Base-by-base conservation (phyloP, 1,140 invertebrate species). In the Dendroctonus valens region DNA sequence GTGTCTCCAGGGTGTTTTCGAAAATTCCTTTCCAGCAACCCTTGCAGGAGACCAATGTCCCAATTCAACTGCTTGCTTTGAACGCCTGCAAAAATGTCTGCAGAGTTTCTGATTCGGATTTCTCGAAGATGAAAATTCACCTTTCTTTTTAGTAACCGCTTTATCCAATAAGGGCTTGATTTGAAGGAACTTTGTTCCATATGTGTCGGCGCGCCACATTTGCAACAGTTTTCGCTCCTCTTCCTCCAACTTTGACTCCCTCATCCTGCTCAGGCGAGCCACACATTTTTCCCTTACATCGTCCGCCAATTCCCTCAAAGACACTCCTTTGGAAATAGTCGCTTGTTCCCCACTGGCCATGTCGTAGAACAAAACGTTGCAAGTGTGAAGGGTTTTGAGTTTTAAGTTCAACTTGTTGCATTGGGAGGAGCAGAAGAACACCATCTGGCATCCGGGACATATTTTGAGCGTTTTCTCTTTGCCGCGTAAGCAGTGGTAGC, bases 361-460 rank as follows among this genome's bases (percentile, higher is more conserved):
- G 11, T 72, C 59, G 55, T 75, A 75, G 65, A 74, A 75, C 5
- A 65, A 9, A 7, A 68, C 38, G 7, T 72, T 69, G 44, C 74
- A 75, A 14, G 48, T 12, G 53, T 73, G 72, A 11, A 26, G 48
- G 15, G 59, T 65, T 57, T 68, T 64, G 9, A 53, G 7, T 67
- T 73, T 72, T 7, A 68, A 58, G 41, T 69, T 74, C 14, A 62
- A 11, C 38, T 54, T 68, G 58, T 76, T 75, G 48, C 75, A 76
- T 49, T 70, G 48, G 50, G 67, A 15, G 0, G 73, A 75, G 64
- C 75, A 75, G 53, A 75, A 76, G 54, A 71, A 63, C 7, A 76
- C 69, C 37, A 70, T 37, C 42, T 68, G 65, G 59, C 75, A 76
- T 41, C 59, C 65, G 2, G 74, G 72, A 54, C 75, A 76, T 7